These are phyloP conservation scores for Glossophaga mutica DNA, from an alignment of 2,797 vertebrate genomes.

Conservation along the genomic window DNA sequence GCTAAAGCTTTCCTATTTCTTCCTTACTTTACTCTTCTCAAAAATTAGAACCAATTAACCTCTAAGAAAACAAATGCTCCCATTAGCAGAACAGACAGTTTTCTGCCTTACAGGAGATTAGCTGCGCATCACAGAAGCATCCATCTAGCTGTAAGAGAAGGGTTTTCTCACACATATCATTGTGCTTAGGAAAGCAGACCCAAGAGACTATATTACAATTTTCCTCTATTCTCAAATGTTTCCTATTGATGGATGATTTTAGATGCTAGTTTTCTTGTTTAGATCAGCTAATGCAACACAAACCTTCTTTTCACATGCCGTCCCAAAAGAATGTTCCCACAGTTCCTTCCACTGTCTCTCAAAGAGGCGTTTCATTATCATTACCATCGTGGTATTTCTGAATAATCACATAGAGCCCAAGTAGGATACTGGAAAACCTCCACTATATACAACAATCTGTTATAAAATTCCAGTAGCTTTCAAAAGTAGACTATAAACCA, in stretches of 20 bases:
- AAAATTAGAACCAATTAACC: not conserved
- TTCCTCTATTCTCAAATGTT: not conserved
- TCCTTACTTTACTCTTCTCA: not conserved
- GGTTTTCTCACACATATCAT: not conserved
- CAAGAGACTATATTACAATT: not conserved
- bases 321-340: conserved; percentile 75
- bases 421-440: not conserved
- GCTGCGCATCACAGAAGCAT: not conserved
- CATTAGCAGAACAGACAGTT: not conserved
- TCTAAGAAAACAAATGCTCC: not conserved
- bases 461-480: not conserved
- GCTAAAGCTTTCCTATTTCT: conserved; percentile 11
- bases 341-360: conserved; percentile 16
- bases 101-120: not conserved
- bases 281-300: conserved; percentile 20
- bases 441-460: not conserved
- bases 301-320: conserved; percentile 45
- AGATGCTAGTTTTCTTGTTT: conserved; percentile 32
- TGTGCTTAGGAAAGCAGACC: not conserved
- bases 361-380: not conserved
- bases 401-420: conserved; percentile 28
- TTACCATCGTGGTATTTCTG: conserved; percentile 43
- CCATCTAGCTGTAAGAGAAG: not conserved
- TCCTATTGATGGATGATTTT: not conserved
- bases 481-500: not conserved